phyloP scores from a whole-genome alignment of 1,140 invertebrate genomes.

The Drosophila repletoides region DNA sequence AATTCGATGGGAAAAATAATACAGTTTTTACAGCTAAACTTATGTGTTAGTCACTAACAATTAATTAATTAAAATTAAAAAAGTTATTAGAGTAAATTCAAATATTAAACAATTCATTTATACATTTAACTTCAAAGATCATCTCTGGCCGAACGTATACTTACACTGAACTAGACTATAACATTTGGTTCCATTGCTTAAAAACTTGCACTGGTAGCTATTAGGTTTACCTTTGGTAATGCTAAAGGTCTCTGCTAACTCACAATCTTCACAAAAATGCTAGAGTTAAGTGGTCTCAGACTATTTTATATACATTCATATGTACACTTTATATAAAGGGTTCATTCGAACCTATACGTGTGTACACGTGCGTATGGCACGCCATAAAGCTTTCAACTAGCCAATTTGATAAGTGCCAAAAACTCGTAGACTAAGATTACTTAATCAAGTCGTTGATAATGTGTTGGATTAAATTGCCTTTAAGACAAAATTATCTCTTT shows the following conservation, averaged over 20 bases:
- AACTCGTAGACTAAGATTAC: constrained; percentile 1
- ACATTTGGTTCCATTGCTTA: not conserved
- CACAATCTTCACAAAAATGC: not conserved
- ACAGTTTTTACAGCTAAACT: too few relatives aligned
- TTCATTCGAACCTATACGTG: not conserved
- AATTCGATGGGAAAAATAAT: too few relatives aligned
- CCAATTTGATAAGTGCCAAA: not conserved
- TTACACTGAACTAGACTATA: not conserved
- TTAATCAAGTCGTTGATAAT: constrained; percentile 11
- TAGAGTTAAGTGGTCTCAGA: not conserved
- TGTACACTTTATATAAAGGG: too few relatives aligned
- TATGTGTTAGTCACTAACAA: too few relatives aligned
- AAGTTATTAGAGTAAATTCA: too few relatives aligned
- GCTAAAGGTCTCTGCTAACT: not conserved
- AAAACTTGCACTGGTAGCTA: not conserved
- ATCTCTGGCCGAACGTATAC: too few relatives aligned
- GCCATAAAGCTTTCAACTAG: not conserved
- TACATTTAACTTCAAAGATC: too few relatives aligned
- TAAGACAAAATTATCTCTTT: too few relatives aligned
- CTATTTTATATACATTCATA: not conserved
- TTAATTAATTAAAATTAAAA: too few relatives aligned
- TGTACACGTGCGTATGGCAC: not conserved
- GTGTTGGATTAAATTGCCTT: constrained; percentile 8
- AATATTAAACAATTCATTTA: too few relatives aligned
- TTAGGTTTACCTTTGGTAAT: not conserved